Base-by-base conservation (phyloP, 2,113 vertebrate species). In the Callocephalon fimbriatum region DNA sequence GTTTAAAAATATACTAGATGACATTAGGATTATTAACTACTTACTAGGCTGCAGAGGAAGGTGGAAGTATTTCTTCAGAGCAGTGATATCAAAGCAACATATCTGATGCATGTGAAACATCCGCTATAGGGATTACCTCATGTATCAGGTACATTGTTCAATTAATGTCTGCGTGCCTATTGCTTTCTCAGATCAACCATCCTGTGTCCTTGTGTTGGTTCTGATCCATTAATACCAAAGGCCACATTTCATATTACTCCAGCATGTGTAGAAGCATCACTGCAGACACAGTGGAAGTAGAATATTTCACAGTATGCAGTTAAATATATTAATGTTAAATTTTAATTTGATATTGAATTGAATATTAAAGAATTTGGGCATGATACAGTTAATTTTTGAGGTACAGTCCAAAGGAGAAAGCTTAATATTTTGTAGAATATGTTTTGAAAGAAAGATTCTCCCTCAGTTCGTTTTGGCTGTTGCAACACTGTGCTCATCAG, bases 401-500 rank as follows among this genome's bases (percentile, higher is more conserved):
- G 73, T 51, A 18, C 48, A 9, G 86, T 94, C 61, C 85, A 58
- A 84, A 91, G 50, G 44, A 81, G 54, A 58, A 65, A 82, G 23
- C 25, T 90, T 90, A 93, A 29, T 72, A 53, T 81, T 81, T 85
- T n/a, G 47, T 62, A 56, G 62, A 87, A 40, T 56, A 12, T 68
- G 31, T 79, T 87, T 72, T 92, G 79, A 86, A 90, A 79, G 86
- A 65, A 90, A 94, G 50, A 47, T 86, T 87, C 66, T 83, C 78
- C 67, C 68, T 88, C 32, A 9, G 78, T 95, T 87, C 1, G 0
- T 45, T 80, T 89, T 70, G 61, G 56, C 70, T 94, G 81, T 94
- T 95, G 71, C 91, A 84, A 83, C 93, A 59, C 45, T 70, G 51
- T 27, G 48, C 87, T 97, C 91, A 88, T 97, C 88, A 95, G 31